Conservation (phyloP, 1,140 invertebrate species). For the Venturia canescens region DNA sequence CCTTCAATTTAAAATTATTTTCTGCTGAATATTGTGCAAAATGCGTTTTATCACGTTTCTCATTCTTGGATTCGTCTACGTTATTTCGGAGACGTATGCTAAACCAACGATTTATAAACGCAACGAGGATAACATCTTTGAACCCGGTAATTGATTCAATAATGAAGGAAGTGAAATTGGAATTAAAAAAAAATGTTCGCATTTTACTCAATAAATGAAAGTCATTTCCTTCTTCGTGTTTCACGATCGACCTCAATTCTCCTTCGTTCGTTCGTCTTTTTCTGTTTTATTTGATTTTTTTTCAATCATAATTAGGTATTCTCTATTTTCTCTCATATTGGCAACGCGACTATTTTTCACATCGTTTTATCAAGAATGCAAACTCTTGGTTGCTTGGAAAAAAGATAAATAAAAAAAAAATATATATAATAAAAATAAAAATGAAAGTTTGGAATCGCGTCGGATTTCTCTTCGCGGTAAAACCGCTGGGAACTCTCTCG, state of each 20-base stretch:
- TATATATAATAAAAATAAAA: constrained; percentile 8
- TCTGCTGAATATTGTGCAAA: constrained; percentile 25
- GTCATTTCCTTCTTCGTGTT: constrained; percentile 1
- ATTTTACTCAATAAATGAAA: constrained; percentile 23
- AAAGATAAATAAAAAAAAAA: too few relatives aligned
- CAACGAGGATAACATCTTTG: constrained; percentile 70
- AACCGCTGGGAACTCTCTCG: constrained; percentile 9
- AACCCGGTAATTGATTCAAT: constrained; percentile 64
- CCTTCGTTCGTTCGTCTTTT: neutral
- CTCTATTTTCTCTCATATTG: neutral
- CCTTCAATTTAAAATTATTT: neutral
- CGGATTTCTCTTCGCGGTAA: constrained; percentile 8
- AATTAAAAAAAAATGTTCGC: too few relatives aligned
- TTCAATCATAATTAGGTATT: neutral
- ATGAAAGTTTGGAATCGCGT: constrained; percentile 9
- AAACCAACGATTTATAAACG: constrained; percentile 71
- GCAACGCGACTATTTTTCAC: neutral
- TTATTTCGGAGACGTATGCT: constrained; percentile 58
- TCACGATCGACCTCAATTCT: neutral
- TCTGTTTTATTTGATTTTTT: neutral
- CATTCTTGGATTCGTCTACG: constrained; percentile 51
- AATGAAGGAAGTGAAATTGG: constrained; percentile 21
- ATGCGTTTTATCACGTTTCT: constrained; percentile 49
- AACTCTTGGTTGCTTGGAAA: neutral
- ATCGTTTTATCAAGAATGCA: too few relatives aligned